Conservation (phyloP, 2,888 invertebrate genomes). For the Hydrotaea cyrtoneurina region DNA sequence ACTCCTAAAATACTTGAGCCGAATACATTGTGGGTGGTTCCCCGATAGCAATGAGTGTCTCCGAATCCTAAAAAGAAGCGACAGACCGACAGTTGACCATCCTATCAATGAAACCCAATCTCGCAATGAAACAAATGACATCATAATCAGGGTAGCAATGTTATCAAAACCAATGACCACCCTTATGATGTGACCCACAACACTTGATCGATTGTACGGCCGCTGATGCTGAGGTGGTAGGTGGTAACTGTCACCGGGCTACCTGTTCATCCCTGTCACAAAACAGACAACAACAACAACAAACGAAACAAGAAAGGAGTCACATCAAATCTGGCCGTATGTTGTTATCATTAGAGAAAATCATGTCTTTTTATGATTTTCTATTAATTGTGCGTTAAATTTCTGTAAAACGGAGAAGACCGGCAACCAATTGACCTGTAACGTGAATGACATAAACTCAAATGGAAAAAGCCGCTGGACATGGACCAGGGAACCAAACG, state of each 20-base stretch:
- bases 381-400: conserved; percentile 64
- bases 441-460: conserved; percentile 30
- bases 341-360: conserved; percentile 28
- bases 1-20: neutral
- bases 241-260: conserved; percentile 18
- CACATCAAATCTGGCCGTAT: neutral
- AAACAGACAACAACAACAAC: neutral
- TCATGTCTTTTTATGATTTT: conserved; percentile 61
- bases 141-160: conserved; percentile 19
- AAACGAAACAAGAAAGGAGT: neutral
- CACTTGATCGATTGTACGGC: conserved; percentile 10
- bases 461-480: neutral
- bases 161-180: conserved; percentile 39
- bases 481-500: neutral
- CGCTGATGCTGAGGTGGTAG: neutral
- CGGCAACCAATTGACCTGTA: conserved; percentile 2
- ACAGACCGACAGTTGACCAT: neutral
- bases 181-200: conserved; percentile 13
- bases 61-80: conserved; percentile 3
- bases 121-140: neutral
- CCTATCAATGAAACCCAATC: conserved; percentile 19
- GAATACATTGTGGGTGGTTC: conserved; percentile 14
- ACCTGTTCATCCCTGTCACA: conserved; percentile 7
- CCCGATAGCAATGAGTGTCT: neutral
- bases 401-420: conserved; percentile 50